Evolutionary conservation across 2,888 invertebrate genomes (phyloP).

Genomic region (Argyra leucocephala): DNA sequence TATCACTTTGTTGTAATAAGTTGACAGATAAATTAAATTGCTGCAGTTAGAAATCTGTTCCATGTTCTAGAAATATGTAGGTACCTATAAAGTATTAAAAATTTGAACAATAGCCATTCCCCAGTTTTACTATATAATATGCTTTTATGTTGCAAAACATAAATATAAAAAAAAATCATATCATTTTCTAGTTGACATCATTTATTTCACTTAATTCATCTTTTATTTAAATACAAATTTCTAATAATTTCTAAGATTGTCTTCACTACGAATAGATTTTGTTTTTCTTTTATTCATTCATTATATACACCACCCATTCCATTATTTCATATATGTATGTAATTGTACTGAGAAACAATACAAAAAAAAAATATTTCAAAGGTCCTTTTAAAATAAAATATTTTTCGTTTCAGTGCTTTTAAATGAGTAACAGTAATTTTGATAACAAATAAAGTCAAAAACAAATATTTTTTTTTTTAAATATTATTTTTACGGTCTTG

Average conservation of each 20-base stretch:
- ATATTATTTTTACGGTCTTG: too few species aligned
- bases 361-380: not conserved
- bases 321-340: not conserved
- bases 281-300: not conserved
- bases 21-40: too few species aligned
- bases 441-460: not conserved
- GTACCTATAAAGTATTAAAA: not conserved
- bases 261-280: not conserved
- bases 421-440: not conserved
- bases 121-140: too few species aligned
- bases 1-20: not conserved
- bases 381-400: not conserved
- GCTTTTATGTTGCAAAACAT: not conserved
- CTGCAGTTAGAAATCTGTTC: too few species aligned
- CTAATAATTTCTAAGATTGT: slow-evolving; percentile 3
- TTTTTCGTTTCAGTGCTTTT: not conserved
- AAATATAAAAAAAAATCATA: not conserved
- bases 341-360: not conserved
- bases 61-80: too few species aligned
- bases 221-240: not conserved
- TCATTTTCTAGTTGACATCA: not conserved
- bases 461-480: too few species aligned
- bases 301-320: not conserved
- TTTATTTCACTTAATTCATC: not conserved
- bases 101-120: not conserved